A percentile compares a stretch with the other conserved stretches of the same genome.
Conservation (phyloP, 2,797 vertebrate species). For the Myotis planiceps region DNA sequence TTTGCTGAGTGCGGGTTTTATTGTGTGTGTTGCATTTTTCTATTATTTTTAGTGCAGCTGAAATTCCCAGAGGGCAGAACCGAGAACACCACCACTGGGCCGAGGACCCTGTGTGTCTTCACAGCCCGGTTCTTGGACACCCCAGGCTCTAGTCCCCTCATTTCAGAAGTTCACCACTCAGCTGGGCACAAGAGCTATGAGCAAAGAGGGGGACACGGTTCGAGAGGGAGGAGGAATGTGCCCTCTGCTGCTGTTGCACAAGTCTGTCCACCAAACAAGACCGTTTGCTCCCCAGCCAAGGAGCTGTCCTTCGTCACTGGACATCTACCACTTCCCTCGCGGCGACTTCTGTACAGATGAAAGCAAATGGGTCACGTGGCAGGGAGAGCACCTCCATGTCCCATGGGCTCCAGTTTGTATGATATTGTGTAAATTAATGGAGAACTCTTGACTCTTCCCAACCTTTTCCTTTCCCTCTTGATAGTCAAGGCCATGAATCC, state of each 20-base stretch:
- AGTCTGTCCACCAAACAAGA: slow-evolving; percentile 75
- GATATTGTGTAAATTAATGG: slow-evolving; percentile 80
- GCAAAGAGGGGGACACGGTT: slow-evolving; percentile 65
- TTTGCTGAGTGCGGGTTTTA: slow-evolving; percentile 42
- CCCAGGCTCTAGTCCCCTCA: slow-evolving; percentile 54
- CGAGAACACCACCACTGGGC: slow-evolving; percentile 58
- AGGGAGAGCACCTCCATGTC: slow-evolving; percentile 75
- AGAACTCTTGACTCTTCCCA: slow-evolving; percentile 74
- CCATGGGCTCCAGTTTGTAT: slow-evolving; percentile 78
- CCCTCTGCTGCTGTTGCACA: slow-evolving; percentile 67
- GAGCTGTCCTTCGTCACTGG: slow-evolving; percentile 77
- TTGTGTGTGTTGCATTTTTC: slow-evolving; percentile 48
- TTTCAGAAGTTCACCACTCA: slow-evolving; percentile 75
- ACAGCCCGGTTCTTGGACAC: slow-evolving; percentile 44
- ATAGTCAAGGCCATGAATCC: slow-evolving; percentile 72
- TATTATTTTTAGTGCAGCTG: slow-evolving; percentile 66
- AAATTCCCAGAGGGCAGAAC: slow-evolving; percentile 73
- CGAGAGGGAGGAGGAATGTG: slow-evolving; percentile 73
- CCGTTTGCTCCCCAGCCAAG: slow-evolving; percentile 65
- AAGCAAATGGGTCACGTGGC: slow-evolving; percentile 73
- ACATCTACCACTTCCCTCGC: slow-evolving; percentile 74
- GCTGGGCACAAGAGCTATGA: slow-evolving; percentile 74
- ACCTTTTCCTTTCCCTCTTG: slow-evolving; percentile 65
- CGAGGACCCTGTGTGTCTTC: slow-evolving; percentile 53
- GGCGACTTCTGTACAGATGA: slow-evolving; percentile 76